phyloP scores from a whole-genome alignment of 2,113 vertebrate genomes.

The Rhinolophus ferrumequinum region DNA sequence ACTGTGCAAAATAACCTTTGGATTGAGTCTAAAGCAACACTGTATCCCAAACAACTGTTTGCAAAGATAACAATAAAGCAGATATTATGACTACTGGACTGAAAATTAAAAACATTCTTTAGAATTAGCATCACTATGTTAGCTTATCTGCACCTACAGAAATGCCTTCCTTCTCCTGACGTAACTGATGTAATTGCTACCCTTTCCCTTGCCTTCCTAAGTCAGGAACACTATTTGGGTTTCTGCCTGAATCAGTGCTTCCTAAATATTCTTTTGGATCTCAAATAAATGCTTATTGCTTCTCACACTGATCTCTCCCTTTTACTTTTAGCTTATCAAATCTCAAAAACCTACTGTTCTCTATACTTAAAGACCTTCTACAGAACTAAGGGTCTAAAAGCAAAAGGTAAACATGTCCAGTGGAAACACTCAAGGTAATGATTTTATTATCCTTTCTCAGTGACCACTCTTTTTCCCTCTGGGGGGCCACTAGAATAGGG shows the following conservation, averaged over 20 bases:
- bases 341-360: slow-evolving; percentile 49
- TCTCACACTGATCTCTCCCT: neutral
- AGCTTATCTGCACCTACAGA: neutral
- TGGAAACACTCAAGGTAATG: neutral
- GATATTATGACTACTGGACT: neutral
- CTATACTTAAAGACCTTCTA: slow-evolving; percentile 47
- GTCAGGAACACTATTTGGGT: neutral
- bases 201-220: neutral
- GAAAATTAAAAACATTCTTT: neutral
- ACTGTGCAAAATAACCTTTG: neutral
- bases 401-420: neutral
- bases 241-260: neutral
- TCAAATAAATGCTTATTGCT: neutral
- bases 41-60: neutral
- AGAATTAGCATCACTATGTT: neutral
- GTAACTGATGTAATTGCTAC: neutral
- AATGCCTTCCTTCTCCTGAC: neutral
- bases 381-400: neutral
- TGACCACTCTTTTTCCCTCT: neutral
- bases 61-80: neutral
- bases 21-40: neutral
- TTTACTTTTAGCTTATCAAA: neutral
- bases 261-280: neutral
- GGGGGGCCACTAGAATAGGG: neutral
- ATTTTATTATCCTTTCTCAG: neutral